phyloP scores from a whole-genome alignment of 1,140 invertebrate species.

The Papilio machaon region DNA sequence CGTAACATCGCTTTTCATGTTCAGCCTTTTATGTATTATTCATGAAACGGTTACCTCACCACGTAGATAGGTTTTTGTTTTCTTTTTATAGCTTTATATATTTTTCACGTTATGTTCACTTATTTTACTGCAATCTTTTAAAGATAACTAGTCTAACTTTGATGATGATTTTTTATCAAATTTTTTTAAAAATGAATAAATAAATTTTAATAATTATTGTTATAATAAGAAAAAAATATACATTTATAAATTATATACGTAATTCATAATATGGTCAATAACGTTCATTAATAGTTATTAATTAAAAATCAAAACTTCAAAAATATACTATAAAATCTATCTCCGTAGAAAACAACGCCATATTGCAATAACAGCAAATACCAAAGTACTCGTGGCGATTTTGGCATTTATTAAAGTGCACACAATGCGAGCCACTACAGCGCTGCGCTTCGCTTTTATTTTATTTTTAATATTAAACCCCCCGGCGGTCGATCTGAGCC shows the following conservation, averaged over 20 bases:
- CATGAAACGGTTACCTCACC: conserved; percentile 22
- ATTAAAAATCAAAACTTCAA: not conserved
- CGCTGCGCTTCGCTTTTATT: conserved; percentile 68
- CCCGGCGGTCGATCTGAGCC: conserved; percentile 56
- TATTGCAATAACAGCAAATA: conserved; percentile 64
- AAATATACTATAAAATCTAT: conserved; percentile 10
- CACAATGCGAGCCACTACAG: conserved; percentile 76
- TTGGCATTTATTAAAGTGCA: conserved; percentile 78
- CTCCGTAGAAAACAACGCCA: conserved; percentile 44
- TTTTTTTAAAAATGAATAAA: no score
- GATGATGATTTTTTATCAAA: no score
- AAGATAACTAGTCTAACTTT: no score
- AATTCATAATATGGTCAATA: not conserved
- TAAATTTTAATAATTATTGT: no score
- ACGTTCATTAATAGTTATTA: not conserved
- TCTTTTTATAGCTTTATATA: conserved; percentile 25
- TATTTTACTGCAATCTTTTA: not conserved
- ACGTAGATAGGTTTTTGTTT: conserved; percentile 30
- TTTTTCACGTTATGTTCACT: conserved; percentile 8
- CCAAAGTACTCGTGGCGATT: conserved; percentile 62
- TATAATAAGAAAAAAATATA: no score
- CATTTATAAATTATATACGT: no score
- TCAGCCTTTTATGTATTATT: conserved; percentile 35
- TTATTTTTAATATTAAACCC: conserved; percentile 81
- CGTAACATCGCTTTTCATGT: conserved; percentile 35